Evolutionary conservation across 2,797 vertebrate genomes (phyloP), one percentile per base, ranked within the genome.

Genomic region (Pachyuromys duprasi): DNA sequence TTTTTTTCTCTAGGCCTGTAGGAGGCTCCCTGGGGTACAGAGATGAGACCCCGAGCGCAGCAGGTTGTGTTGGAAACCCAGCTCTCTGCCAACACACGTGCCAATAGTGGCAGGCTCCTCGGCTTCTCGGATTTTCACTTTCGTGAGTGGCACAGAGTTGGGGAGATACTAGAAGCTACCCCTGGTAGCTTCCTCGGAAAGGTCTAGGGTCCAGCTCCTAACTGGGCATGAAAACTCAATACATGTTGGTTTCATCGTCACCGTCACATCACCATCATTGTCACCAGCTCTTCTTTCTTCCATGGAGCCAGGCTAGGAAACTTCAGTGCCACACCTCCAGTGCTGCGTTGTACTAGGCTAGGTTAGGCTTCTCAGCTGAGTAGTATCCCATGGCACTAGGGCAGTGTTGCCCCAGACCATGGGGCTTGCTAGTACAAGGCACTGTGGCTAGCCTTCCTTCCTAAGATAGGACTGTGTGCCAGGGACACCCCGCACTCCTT

Each of bases 371-470:
- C 90, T 53, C 9, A 3, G 26, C n/a, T 4, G 9, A 67, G 20
- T 33, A 81, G 67, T n/a, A 78, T n/a, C 28, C 13, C 26, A 5
- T 28, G 9, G 17, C 53, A 62, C 65, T 31, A 0, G 7, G 49
- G 3, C 36, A 74, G 31, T 7, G 11, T 28, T 24, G 33, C 63
- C 36, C 70, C 75, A 33, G 79, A n/a, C 20, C 81, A 2, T 3
- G 8, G 70, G n/a, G 69, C 67, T n/a, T 45, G 5, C 22, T 20
- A 8, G 0, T 4, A 5, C 2, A 0, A 8, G 1, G 2, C 7
- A 0, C 18, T 3, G 0, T 4, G 62, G 31, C 11, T 20, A 7
- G 31, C 31, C 42, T 39, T 39, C 33, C 83, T 89, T 42, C 60
- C 75, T 84, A 75, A 65, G 60, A 18, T 33, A 2, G 18, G 53